Evolutionary conservation across 1,140 invertebrate species (phyloP).

Genomic region (Drosophila murphyi): DNA sequence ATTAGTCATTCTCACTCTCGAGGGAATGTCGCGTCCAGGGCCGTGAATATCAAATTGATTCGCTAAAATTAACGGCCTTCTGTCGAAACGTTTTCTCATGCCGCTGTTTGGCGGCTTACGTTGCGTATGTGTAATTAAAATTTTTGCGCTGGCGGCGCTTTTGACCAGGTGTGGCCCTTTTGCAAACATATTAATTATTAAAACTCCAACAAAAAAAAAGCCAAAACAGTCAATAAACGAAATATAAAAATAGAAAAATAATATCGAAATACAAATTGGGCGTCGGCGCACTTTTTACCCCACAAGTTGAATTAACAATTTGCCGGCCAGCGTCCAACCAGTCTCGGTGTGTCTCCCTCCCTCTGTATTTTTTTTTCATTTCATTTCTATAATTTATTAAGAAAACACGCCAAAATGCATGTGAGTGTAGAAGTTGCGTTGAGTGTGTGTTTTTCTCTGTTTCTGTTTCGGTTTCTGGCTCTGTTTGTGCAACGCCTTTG

Average conservation of each 20-base stretch:
- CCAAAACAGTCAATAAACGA: constrained; percentile 6
- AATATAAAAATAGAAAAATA: constrained; percentile 34
- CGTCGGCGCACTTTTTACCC: constrained; percentile 43
- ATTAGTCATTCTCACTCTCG: constrained; percentile 24
- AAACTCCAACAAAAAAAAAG: constrained; percentile 39
- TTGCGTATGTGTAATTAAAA: constrained; percentile 64
- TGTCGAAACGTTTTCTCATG: constrained; percentile 36
- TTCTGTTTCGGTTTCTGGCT: constrained; percentile 11
- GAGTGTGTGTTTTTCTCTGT: constrained; percentile 11
- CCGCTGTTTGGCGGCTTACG: constrained; percentile 44
- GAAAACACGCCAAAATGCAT: constrained; percentile 64
- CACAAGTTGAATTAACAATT: constrained; percentile 26
- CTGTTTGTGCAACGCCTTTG: constrained; percentile 70
- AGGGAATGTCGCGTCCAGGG: not conserved
- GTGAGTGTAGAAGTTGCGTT: constrained; percentile 50
- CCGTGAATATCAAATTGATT: constrained; percentile 47
- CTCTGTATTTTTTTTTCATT: constrained; percentile 28
- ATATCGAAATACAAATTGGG: constrained; percentile 33
- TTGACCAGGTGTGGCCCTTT: constrained; percentile 78
- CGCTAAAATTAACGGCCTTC: constrained; percentile 47
- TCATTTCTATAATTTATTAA: constrained; percentile 62
- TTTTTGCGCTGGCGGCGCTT: constrained; percentile 57
- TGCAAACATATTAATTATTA: constrained; percentile 74
- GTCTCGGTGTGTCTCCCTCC: constrained; percentile 32
- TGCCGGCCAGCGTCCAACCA: constrained; percentile 50